phyloP scores from a whole-genome alignment of 2,888 invertebrate genomes.

The Yponomeuta cagnagella region DNA sequence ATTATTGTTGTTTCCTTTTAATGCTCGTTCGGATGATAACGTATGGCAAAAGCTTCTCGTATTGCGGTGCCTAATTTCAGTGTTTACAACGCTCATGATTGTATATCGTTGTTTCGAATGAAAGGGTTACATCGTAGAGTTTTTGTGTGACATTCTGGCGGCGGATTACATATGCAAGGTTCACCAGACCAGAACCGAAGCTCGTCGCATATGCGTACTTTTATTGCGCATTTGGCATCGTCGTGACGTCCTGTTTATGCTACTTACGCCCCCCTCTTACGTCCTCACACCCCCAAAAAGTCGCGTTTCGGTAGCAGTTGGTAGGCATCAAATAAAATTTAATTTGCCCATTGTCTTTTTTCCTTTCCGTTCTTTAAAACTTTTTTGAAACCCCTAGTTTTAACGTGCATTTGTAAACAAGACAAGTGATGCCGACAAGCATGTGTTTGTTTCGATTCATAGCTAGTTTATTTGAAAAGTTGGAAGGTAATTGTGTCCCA shows the following conservation, averaged over 20 bases:
- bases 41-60: background rate
- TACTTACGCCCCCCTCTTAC: constrained; percentile 25
- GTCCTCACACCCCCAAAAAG: constrained; percentile 38
- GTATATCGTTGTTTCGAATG: background rate
- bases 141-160: constrained; percentile 43
- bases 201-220: constrained; percentile 25
- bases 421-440: constrained; percentile 32
- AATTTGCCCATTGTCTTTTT: constrained; percentile 59
- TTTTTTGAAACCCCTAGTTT: constrained; percentile 24
- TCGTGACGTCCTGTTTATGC: constrained; percentile 51
- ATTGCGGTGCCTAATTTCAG: background rate
- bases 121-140: constrained; percentile 20
- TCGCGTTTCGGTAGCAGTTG: constrained; percentile 49
- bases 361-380: constrained; percentile 23
- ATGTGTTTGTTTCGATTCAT: constrained; percentile 62
- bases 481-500: constrained; percentile 59
- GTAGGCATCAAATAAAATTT: constrained; percentile 60
- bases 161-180: constrained; percentile 55
- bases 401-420: constrained; percentile 28
- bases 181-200: constrained; percentile 54
- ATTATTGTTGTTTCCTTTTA: constrained; percentile 1
- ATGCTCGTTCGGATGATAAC: background rate
- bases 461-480: constrained; percentile 66
- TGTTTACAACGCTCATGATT: background rate
- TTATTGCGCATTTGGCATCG: constrained; percentile 42